Base-by-base conservation (phyloP, 2,888 invertebrate species). In the Microctonus brassicae region DNA sequence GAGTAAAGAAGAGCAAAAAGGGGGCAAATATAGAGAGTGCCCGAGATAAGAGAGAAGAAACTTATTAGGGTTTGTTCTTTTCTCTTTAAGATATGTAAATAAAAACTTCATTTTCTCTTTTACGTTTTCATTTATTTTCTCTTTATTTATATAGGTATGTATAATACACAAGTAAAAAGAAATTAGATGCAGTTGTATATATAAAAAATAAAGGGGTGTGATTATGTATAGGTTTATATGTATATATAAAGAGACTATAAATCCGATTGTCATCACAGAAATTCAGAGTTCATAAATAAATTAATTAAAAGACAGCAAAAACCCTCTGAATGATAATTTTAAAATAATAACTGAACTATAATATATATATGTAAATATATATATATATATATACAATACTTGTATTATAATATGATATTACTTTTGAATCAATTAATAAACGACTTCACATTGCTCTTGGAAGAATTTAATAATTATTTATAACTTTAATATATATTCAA, bases 261-360 rank as follows among this genome's bases (percentile, higher is more conserved):
- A 69, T 72, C 69, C 71, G 74, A 39, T 64, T 55, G 47, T 47
- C 17, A 47, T 47, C 17, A 57, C 33, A 20, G 58, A 63, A 66
- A 26, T 11, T 26, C 26, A 55, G 55, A 78, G 80, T 84, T 85
- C 84, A 86, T 86, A 86, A 86, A 86, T 86, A 83, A 86, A 85
- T 86, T 86, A 86, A 86, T 85, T 86, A 86, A 83, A 77, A 78
- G 76, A 75, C 73, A 78, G 47, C 20, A 17, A 47, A 47, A 47
- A 78, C 77, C 73, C 77, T 77, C 75, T 77, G 77, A 78, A 81
- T 81, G 83, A 85, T 86, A 85, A 85, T 85, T 82, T 82, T 83
- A 81, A 83, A 84, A 85, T 83, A 85, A 86, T 82, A 84, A 26
- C 47, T 58, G 1, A 20, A 60, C 20, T 11, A 47, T 47, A 7